A percentile compares a stretch with the other conserved stretches of the same genome.
These are phyloP conservation scores for Anodontia alba DNA, from an alignment of 2,888 invertebrate species.

Conservation along the genomic window DNA sequence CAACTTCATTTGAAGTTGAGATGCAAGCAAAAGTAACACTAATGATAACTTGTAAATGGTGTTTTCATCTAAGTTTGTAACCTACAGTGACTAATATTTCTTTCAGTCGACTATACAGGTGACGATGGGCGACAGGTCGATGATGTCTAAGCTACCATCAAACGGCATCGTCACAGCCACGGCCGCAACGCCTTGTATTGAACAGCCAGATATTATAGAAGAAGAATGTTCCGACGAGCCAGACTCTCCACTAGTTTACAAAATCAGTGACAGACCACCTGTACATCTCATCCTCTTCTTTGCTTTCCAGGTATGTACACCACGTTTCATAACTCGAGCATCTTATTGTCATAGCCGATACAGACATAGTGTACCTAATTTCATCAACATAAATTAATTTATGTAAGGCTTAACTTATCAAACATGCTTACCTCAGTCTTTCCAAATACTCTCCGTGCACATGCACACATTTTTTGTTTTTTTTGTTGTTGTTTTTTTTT, in stretches of 20 bases:
- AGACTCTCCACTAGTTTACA: slow-evolving; percentile 53
- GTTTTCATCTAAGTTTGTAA: too few relatives aligned
- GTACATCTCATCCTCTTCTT: slow-evolving; percentile 62
- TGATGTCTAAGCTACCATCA: neutral
- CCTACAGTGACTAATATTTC: neutral
- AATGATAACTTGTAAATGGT: too few relatives aligned
- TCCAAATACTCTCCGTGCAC: too few relatives aligned
- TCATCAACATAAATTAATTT: too few relatives aligned
- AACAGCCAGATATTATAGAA: neutral
- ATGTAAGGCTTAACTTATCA: too few relatives aligned
- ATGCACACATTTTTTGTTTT: too few relatives aligned
- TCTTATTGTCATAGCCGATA: neutral
- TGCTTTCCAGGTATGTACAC: slow-evolving; percentile 62
- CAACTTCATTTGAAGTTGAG: too few relatives aligned
- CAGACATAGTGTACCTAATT: neutral
- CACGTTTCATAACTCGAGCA: too few relatives aligned
- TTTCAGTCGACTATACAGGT: slow-evolving; percentile 13
- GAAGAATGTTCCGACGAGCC: slow-evolving; percentile 20
- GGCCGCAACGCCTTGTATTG: slow-evolving; percentile 33
- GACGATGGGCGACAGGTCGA: slow-evolving; percentile 4
- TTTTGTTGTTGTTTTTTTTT: too few relatives aligned
- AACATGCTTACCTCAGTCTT: too few relatives aligned
- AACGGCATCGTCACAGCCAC: slow-evolving; percentile 31
- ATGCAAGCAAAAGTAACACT: too few relatives aligned
- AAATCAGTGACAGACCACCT: slow-evolving; percentile 62